Conservation (phyloP, 1,140 invertebrate species). For the Drosophila kohkoa region DNA sequence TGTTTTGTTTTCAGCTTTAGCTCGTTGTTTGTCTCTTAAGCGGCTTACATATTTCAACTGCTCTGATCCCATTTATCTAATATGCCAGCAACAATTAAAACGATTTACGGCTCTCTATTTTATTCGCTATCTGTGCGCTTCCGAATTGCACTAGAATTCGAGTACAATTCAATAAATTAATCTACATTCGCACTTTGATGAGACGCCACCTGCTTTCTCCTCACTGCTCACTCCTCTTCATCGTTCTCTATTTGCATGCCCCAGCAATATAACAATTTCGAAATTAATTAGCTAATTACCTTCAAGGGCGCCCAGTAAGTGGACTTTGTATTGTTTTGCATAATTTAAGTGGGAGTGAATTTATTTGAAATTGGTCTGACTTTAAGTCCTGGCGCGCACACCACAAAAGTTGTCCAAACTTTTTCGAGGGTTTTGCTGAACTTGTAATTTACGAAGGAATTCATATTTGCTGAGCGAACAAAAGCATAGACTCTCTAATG, state of each 20-base stretch:
- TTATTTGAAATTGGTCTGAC: constrained; percentile 2
- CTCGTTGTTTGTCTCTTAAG: constrained; percentile 19
- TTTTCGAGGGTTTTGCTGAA: background rate
- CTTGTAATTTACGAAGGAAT: background rate
- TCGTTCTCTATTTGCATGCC: background rate
- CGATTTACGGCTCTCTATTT: constrained; percentile 67
- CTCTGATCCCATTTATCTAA: constrained; percentile 72
- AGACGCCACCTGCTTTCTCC: background rate
- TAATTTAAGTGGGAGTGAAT: constrained; percentile 14
- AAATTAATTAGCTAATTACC: constrained; percentile 82
- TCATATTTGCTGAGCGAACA: background rate
- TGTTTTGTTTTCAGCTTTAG: constrained; percentile 59
- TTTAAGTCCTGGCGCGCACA: constrained; percentile 12
- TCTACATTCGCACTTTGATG: constrained; percentile 41
- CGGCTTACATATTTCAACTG: constrained; percentile 71
- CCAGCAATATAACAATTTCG: constrained; percentile 44
- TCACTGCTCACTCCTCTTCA: background rate
- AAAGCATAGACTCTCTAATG: constrained; percentile 19
- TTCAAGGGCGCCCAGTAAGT: constrained; percentile 39
- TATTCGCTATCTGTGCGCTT: constrained; percentile 19
- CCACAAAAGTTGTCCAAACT: constrained; percentile 10
- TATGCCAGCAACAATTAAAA: constrained; percentile 77
- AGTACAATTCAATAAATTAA: constrained; percentile 76
- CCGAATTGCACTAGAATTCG: background rate
- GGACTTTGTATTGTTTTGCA: constrained; percentile 62